Conservation (phyloP, 1,140 invertebrate genomes). For the Antheraea pernyi region DNA sequence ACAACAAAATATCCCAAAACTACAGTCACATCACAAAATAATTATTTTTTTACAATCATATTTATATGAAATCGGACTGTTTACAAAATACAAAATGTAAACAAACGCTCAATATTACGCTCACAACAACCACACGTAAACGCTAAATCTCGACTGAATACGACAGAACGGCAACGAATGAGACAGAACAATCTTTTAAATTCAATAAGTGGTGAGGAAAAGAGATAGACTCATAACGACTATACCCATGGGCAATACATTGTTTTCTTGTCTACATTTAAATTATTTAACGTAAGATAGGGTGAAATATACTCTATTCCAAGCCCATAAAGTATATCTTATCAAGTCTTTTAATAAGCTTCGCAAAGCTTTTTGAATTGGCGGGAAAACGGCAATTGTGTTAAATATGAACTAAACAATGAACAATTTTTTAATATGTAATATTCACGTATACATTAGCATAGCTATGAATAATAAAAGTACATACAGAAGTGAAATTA, state of each 20-base stretch:
- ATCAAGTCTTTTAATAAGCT: constrained; percentile 6
- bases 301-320: constrained; percentile 3
- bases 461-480: too few relatives aligned
- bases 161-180: constrained; percentile 17
- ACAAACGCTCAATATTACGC: constrained; percentile 34
- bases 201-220: constrained; percentile 26
- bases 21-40: constrained; percentile 48
- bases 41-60: constrained; percentile 32
- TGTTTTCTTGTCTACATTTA: constrained; percentile 32
- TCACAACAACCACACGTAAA: constrained; percentile 26
- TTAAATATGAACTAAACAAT: not conserved
- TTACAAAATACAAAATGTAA: constrained; percentile 47
- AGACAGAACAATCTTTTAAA: constrained; percentile 18
- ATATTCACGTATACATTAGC: not conserved
- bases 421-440: not conserved
- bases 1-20: constrained; percentile 27
- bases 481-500: too few relatives aligned
- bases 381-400: constrained; percentile 47
- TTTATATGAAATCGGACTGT: constrained; percentile 23
- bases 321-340: not conserved
- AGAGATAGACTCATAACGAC: constrained; percentile 48
- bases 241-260: constrained; percentile 14
- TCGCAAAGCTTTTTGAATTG: constrained; percentile 49
- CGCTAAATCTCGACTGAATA: constrained; percentile 46
- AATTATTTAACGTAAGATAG: constrained; percentile 4